phyloP scores from a whole-genome alignment of 2,888 invertebrate species.

The Dromius quadrimaculatus region DNA sequence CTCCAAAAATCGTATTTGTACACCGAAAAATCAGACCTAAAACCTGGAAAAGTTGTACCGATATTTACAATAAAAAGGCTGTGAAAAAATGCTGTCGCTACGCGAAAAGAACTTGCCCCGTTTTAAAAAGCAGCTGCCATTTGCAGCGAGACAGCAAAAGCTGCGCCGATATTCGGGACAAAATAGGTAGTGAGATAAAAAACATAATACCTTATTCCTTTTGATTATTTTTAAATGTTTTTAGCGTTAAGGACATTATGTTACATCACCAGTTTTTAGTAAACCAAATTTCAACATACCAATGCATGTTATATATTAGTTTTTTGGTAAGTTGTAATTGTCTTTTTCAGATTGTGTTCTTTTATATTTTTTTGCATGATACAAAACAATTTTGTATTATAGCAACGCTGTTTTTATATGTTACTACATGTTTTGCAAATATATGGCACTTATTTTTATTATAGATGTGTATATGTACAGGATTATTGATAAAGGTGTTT shows the following conservation, averaged over 20 bases:
- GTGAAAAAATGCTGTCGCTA: slow-evolving; percentile 65
- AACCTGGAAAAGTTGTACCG: slow-evolving; percentile 66
- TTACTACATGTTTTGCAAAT: slow-evolving; percentile 45
- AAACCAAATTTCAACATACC: slow-evolving; percentile 30
- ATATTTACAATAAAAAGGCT: slow-evolving; percentile 61
- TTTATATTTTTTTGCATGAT: slow-evolving; percentile 36
- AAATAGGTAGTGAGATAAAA: slow-evolving; percentile 49
- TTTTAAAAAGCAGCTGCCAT: slow-evolving; percentile 60
- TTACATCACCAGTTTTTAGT: slow-evolving; percentile 49
- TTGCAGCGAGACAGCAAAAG: slow-evolving; percentile 62
- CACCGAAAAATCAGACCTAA: slow-evolving; percentile 62
- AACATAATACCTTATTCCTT: slow-evolving; percentile 46
- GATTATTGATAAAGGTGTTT: no score
- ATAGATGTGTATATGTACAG: slow-evolving; percentile 48
- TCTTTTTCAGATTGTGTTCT: slow-evolving; percentile 7
- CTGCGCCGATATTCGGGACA: slow-evolving; percentile 62
- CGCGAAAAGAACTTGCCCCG: slow-evolving; percentile 65
- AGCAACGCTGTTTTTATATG: slow-evolving; percentile 38
- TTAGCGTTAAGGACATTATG: slow-evolving; percentile 45
- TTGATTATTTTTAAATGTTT: slow-evolving; percentile 53
- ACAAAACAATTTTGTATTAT: slow-evolving; percentile 1
- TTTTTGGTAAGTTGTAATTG: slow-evolving; percentile 17
- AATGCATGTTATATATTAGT: slow-evolving; percentile 45
- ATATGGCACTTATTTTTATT: slow-evolving; percentile 38
- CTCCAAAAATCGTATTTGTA: slow-evolving; percentile 61